phyloP scores from a whole-genome alignment of 2,113 vertebrate species.

The Craseonycteris thonglongyai region DNA sequence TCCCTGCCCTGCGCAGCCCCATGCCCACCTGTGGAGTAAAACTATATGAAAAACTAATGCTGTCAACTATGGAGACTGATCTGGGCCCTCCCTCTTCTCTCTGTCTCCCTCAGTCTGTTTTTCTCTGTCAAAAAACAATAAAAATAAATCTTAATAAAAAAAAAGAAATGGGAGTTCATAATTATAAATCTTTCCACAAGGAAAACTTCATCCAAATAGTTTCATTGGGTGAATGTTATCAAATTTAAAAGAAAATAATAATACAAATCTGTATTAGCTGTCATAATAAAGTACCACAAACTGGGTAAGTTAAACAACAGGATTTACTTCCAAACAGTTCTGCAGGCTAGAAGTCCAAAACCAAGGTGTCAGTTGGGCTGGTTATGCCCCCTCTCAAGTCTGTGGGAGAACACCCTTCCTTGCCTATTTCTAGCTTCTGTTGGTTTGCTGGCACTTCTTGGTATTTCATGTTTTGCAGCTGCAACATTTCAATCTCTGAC shows the following conservation, averaged over 20 bases:
- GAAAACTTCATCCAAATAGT: neutral
- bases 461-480: neutral
- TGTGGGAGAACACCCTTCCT: neutral
- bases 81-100: no score
- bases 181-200: conserved; percentile 21
- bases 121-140: no score
- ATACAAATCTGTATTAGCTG: neutral
- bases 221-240: neutral
- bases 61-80: no score
- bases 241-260: conserved; percentile 1
- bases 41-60: no score
- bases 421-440: neutral
- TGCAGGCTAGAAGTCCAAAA: neutral
- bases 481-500: neutral
- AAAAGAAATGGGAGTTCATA: neutral
- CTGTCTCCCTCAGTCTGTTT: no score
- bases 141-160: no score
- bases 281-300: neutral
- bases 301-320: neutral
- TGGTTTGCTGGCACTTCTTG: neutral
- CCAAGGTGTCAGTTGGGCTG: neutral
- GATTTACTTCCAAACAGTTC: neutral
- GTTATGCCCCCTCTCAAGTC: neutral
- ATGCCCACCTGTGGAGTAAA: no score
- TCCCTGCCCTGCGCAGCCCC: no score